phyloP scores from a whole-genome alignment of 2,888 invertebrate species.

The Acrocyrtus sp. region DNA sequence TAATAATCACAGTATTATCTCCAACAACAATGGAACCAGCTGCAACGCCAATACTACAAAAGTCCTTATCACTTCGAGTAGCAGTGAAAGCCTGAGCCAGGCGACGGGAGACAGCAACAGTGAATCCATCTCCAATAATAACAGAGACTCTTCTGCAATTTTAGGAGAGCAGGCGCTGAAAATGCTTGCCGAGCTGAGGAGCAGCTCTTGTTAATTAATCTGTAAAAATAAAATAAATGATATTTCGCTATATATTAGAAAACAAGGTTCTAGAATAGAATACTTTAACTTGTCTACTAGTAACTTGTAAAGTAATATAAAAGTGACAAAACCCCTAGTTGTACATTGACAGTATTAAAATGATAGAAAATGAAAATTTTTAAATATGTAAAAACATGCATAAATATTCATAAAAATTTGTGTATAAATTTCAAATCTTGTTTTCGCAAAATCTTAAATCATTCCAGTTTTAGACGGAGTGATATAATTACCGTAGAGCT shows the following conservation, averaged over 20 bases:
- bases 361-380: not conserved
- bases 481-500: no score
- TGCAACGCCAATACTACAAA: conserved; percentile 59
- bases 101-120: conserved; percentile 48
- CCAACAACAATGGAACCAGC: conserved; percentile 39
- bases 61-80: conserved; percentile 62
- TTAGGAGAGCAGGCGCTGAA: conserved; percentile 62
- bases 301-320: no score
- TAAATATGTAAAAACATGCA: not conserved
- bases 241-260: not conserved
- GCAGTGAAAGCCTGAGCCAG: conserved; percentile 58
- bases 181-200: conserved; percentile 62
- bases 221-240: conserved; percentile 18
- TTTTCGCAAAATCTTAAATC: no score
- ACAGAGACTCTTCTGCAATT: conserved; percentile 57
- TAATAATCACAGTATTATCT: conserved; percentile 31
- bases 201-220: conserved; percentile 61
- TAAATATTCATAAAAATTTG: not conserved
- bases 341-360: conserved; percentile 9
- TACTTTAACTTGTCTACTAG: not conserved
- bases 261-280: no score
- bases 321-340: not conserved
- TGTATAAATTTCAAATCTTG: not conserved
- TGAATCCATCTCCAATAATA: conserved; percentile 41
- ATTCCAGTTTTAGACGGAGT: no score